phyloP scores from a whole-genome alignment of 2,888 invertebrate genomes.

The Galerucella calmariensis region DNA sequence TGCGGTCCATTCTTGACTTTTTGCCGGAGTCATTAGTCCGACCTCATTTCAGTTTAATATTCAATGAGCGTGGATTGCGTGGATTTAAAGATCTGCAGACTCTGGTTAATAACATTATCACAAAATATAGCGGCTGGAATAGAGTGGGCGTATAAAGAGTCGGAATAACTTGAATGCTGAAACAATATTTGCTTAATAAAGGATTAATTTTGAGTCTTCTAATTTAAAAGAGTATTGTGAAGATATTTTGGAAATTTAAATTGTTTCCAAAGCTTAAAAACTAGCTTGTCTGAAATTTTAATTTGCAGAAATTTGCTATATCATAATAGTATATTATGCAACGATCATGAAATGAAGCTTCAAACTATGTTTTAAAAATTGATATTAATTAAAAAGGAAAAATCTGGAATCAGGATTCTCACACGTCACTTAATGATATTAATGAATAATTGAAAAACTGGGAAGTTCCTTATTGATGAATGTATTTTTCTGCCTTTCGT shows the following conservation, averaged over 20 bases:
- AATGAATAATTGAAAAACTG: too few species aligned
- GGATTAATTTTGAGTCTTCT: background rate
- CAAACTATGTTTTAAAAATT: too few species aligned
- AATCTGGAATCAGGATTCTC: too few species aligned
- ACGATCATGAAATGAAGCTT: too few species aligned
- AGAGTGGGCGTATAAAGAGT: background rate
- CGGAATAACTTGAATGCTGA: background rate
- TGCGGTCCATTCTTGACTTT: background rate
- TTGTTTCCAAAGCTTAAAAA: too few species aligned
- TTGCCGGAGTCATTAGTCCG: background rate
- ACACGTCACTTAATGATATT: too few species aligned
- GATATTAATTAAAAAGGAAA: too few species aligned
- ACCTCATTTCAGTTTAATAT: conserved; percentile 5
- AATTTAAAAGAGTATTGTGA: background rate
- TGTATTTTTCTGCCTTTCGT: too few species aligned
- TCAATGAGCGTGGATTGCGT: background rate
- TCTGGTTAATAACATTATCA: background rate
- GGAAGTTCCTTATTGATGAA: too few species aligned
- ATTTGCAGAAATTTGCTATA: too few species aligned
- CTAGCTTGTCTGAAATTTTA: too few species aligned
- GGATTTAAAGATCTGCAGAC: background rate
- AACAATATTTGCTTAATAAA: background rate
- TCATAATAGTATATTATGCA: too few species aligned
- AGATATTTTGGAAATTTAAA: background rate
- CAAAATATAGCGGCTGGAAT: background rate